Evolutionary conservation across 1,140 invertebrate genomes (phyloP).

Genomic region (Reticulitermes speratus): DNA sequence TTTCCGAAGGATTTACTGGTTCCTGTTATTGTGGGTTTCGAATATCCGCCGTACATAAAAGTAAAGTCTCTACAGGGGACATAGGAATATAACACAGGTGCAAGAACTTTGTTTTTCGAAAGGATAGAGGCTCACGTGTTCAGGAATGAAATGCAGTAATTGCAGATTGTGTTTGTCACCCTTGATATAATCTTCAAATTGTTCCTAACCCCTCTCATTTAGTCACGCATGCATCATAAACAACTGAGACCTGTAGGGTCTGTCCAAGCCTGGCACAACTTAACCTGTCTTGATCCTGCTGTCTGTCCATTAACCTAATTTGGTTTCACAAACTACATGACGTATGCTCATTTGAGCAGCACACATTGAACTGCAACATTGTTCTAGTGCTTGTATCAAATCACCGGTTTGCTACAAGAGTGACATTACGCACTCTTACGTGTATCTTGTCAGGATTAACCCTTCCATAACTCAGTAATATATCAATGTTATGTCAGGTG

Average conservation of each 20-base stretch:
- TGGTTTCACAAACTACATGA: not conserved
- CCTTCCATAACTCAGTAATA: not conserved
- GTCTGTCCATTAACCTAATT: slow-evolving; percentile 19
- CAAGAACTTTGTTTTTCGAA: not conserved
- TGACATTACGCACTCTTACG: not conserved
- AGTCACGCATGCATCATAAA: not conserved
- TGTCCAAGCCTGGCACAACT: not conserved
- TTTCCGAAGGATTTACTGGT: too few relatives aligned
- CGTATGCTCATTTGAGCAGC: not conserved
- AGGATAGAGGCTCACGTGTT: not conserved
- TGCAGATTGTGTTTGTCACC: not conserved
- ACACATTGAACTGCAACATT: not conserved
- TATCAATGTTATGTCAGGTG: not conserved
- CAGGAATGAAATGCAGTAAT: not conserved
- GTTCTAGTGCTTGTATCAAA: not conserved
- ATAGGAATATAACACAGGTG: not conserved
- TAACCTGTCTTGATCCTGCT: not conserved
- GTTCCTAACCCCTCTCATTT: not conserved
- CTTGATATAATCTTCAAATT: not conserved
- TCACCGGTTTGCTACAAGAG: not conserved
- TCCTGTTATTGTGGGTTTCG: too few relatives aligned
- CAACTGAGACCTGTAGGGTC: not conserved
- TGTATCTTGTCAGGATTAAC: not conserved
- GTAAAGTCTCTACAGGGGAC: too few relatives aligned
- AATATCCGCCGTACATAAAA: too few relatives aligned